A percentile compares a stretch with the other conserved stretches of the same genome.
These are phyloP conservation scores for Ornithoptera priamus DNA, from an alignment of 2,888 invertebrate genomes.

Conservation along the genomic window DNA sequence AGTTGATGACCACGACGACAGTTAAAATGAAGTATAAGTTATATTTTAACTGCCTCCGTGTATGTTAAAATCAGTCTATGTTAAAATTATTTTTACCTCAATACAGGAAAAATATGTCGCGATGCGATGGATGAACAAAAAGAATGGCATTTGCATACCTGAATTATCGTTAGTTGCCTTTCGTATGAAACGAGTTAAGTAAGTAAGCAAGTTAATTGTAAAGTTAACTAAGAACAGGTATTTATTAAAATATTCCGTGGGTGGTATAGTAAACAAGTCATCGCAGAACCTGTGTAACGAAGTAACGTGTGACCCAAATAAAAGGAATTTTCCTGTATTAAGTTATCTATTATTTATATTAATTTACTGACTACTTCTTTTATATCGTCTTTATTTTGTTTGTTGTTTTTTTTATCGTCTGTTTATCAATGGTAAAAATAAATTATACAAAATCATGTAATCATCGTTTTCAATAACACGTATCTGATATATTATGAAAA, in stretches of 20 bases:
- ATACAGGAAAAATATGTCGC: too few species aligned
- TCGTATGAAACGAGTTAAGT: too few species aligned
- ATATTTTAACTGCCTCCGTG: too few species aligned
- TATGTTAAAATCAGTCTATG: too few species aligned
- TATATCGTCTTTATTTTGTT: slow-evolving; percentile 5
- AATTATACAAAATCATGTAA: slow-evolving; percentile 7
- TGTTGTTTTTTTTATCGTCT: slow-evolving; percentile 1
- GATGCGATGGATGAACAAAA: too few species aligned
- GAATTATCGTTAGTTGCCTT: too few species aligned
- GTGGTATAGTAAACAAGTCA: background rate
- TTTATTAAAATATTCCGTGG: background rate
- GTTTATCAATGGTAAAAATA: slow-evolving; percentile 2
- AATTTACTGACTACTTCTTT: slow-evolving; percentile 9
- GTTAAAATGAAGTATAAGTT: too few species aligned
- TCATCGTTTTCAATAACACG: slow-evolving; percentile 1
- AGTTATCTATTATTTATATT: slow-evolving; percentile 16
- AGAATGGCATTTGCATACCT: too few species aligned
- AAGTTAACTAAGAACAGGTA: background rate
- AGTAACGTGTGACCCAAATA: background rate
- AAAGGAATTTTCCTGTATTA: background rate
- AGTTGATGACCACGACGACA: too few species aligned
- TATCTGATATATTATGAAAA: background rate
- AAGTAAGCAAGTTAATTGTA: too few species aligned
- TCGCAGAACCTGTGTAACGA: too few species aligned
- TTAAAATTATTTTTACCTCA: too few species aligned